Percentiles rank a stretch among this genome's conserved stretches.
Conservation (phyloP, 1,140 invertebrate species). For the Eupeodes corollae region DNA sequence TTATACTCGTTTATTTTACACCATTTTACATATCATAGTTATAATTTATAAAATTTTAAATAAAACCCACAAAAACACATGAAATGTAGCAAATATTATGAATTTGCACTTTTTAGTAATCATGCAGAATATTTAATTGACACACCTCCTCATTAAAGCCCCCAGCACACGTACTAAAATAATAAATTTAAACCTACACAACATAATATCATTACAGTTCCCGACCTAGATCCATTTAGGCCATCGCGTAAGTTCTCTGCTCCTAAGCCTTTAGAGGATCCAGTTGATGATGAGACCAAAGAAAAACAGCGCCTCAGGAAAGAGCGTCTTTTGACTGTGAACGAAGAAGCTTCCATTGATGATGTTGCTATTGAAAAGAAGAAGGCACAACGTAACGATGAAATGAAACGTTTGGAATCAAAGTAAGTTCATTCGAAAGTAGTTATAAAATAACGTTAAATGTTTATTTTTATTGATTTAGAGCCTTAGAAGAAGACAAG, state of each 20-base stretch:
- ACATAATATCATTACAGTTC: slow-evolving; percentile 18
- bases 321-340: slow-evolving; percentile 36
- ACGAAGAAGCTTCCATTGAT: slow-evolving; percentile 31
- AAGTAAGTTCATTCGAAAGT: slow-evolving; percentile 37
- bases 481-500: slow-evolving; percentile 35
- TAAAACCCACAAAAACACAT: no score
- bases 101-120: no score
- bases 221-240: slow-evolving; percentile 47
- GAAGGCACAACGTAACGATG: slow-evolving; percentile 45
- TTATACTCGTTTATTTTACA: no score
- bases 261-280: slow-evolving; percentile 43
- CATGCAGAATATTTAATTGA: no score
- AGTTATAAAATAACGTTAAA: neutral
- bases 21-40: no score
- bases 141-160: no score
- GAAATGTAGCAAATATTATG: no score
- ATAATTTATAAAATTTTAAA: no score
- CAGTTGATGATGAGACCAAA: slow-evolving; percentile 39
- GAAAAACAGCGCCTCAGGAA: slow-evolving; percentile 42
- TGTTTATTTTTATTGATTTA: neutral
- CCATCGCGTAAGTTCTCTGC: slow-evolving; percentile 52
- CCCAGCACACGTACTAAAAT: no score
- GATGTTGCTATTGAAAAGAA: slow-evolving; percentile 46
- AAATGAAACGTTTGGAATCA: slow-evolving; percentile 48
- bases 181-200: no score